phyloP scores from a whole-genome alignment of 2,888 invertebrate genomes.

The Linnaemya vulpina region DNA sequence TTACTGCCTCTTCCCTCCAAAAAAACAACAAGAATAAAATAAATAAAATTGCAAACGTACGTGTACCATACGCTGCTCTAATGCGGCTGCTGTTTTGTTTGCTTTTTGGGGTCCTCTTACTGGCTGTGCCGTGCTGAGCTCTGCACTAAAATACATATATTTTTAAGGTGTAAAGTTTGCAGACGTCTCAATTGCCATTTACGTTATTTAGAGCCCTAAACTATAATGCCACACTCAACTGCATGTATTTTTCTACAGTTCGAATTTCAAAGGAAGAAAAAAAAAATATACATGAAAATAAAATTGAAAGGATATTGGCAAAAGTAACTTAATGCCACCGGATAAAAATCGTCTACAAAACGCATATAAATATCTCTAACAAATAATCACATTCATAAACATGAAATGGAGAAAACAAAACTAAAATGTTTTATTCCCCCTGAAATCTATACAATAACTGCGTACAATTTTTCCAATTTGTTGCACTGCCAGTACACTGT shows the following conservation, averaged over 20 bases:
- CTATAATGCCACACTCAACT: conserved; percentile 55
- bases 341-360: conserved; percentile 68
- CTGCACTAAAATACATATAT: conserved; percentile 15
- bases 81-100: conserved; percentile 7
- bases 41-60: conserved; percentile 16
- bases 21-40: neutral
- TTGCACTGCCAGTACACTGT: conserved; percentile 40
- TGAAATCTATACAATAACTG: conserved; percentile 44
- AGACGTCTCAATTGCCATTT: conserved; percentile 76
- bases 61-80: conserved; percentile 36
- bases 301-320: conserved; percentile 63
- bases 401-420: conserved; percentile 62
- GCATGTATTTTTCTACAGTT: conserved; percentile 17
- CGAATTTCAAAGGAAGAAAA: conserved; percentile 39
- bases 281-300: no score
- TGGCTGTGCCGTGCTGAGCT: neutral
- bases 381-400: conserved; percentile 72
- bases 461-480: conserved; percentile 54
- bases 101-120: conserved; percentile 34
- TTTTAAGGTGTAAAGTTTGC: conserved; percentile 76
- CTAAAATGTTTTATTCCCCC: conserved; percentile 50
- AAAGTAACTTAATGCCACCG: conserved; percentile 59
- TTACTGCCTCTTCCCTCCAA: no score
- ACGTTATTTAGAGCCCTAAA: conserved; percentile 72
- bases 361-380: conserved; percentile 70